These are phyloP conservation scores for Drosophila sulfurigaster DNA, from an alignment of 1,140 invertebrate genomes.

Conservation along the genomic window DNA sequence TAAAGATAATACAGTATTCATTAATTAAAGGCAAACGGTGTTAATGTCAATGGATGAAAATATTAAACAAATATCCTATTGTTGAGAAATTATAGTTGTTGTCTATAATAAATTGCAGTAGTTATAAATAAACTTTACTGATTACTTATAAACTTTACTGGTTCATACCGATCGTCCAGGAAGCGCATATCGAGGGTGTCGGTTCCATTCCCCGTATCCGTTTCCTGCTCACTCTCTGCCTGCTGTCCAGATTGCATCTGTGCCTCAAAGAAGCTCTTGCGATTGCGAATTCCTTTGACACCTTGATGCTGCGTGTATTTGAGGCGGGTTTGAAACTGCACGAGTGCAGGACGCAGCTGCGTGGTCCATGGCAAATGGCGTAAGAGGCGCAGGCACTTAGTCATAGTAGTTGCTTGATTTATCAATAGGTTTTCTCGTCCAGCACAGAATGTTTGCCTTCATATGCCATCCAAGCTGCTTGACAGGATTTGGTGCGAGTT, in stretches of 20 bases:
- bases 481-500: conserved; percentile 84
- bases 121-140: no score
- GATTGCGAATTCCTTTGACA: conserved; percentile 76
- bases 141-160: no score
- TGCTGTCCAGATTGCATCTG: conserved; percentile 53
- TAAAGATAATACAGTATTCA: background rate
- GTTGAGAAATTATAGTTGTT: no score
- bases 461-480: conserved; percentile 85
- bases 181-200: conserved; percentile 54
- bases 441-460: conserved; percentile 85
- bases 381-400: conserved; percentile 21
- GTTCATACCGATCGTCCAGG: conserved; percentile 71
- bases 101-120: no score
- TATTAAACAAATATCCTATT: no score
- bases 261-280: conserved; percentile 69
- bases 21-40: no score
- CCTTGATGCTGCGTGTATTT: conserved; percentile 79
- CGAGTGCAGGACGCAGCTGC: conserved; percentile 16
- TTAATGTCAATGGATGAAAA: no score
- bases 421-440: conserved; percentile 68
- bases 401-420: conserved; percentile 47
- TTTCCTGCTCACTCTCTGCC: background rate
- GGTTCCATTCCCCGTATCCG: background rate
- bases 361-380: conserved; percentile 3
- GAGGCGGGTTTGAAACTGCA: conserved; percentile 25